Conservation (phyloP, 2,113 vertebrate genomes). For the Mastomys natalensis region DNA sequence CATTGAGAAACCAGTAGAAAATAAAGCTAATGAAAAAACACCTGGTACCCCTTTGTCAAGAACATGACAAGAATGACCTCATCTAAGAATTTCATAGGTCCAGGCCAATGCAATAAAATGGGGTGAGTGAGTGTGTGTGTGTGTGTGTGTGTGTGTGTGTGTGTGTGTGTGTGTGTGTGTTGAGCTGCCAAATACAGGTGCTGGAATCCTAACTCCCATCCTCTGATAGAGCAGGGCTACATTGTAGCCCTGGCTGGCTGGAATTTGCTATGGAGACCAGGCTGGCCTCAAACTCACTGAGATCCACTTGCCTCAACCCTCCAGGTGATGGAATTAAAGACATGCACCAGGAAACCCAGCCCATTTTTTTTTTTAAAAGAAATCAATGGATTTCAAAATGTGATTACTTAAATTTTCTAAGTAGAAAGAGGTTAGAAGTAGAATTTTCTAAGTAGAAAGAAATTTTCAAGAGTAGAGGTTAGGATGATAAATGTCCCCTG, state of each 20-base stretch:
- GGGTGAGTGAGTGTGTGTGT: neutral
- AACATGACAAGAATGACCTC: neutral
- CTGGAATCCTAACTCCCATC: neutral
- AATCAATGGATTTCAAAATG: neutral
- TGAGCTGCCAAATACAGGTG: neutral
- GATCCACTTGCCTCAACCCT: neutral
- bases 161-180: neutral
- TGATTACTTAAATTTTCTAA: neutral
- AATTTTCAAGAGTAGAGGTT: neutral
- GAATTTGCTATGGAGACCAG: neutral
- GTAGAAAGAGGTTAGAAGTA: no score
- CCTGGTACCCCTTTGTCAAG: neutral
- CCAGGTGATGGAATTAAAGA: neutral
- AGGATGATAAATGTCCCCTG: neutral
- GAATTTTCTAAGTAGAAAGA: neutral
- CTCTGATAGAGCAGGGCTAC: neutral
- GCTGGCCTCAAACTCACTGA: neutral
- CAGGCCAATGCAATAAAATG: neutral
- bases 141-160: neutral
- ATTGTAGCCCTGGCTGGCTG: neutral
- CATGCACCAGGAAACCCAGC: neutral
- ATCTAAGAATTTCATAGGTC: neutral
- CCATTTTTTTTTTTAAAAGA: neutral
- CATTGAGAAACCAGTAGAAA: slow-evolving; percentile 33
- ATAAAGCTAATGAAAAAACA: neutral